Evolutionary conservation across 2,113 vertebrate species (phyloP), one percentile per base, ranked within the genome.

Genomic region (Carlito syrichta): DNA sequence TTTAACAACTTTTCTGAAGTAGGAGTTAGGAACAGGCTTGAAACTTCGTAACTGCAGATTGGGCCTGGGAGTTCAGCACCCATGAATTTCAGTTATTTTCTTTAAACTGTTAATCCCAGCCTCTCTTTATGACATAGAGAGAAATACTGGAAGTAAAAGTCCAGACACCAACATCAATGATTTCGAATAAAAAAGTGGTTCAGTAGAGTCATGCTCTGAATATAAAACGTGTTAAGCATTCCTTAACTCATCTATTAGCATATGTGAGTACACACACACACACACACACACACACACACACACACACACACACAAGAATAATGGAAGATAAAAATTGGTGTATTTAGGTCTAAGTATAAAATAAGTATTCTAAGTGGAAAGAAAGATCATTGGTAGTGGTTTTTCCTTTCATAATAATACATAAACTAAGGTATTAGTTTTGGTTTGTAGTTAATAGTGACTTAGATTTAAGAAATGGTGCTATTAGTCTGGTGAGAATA

Each of bases 241-340:
- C 30, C 9, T 48, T 11, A 20, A 8, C 5, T 68, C n/a, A 3
- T 73, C 40, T 43, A 68, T 35, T 50, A 27, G 48, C 25, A 20
- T 45, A 22, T 11, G 35, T 3, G 23, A 8, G 25, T 5, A 19
- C 56, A 25, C 30, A 10, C 16, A 8, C 9, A 56, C 6, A 0
- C 6, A 50, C 4, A n/a, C 17, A 35, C 5, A 83, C 9, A 7
- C 27, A 43, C 10, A 32, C 27, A 66, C 6, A 68, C 7, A 45
- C 6, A 2, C 3, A 60, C 4, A 40, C 12, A 30, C 1, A 83
- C 8, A 8, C 14, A 50, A 45, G 77, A 38, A 66, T 3, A 38
- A 76, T 1, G 48, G 27, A 19, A 35, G 38, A 30, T 43, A 43
- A 71, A 14, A 84, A 48, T 40, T 13, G 13, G 13, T 78, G 6